Conservation (phyloP, 1,140 invertebrate genomes). For the Oscheius sp. region DNA sequence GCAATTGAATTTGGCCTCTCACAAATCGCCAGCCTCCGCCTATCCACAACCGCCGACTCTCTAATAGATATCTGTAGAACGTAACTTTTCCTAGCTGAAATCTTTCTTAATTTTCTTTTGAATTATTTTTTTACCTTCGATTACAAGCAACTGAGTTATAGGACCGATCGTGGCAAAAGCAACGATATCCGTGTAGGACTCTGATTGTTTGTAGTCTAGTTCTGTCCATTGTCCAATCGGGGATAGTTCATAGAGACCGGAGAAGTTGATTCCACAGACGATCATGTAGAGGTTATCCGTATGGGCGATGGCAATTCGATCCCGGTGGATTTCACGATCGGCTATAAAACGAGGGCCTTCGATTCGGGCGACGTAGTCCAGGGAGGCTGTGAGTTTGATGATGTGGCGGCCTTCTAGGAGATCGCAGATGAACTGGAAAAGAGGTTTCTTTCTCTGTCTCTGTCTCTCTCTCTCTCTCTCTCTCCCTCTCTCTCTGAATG, state of each 20-base stretch:
- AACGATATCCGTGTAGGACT: constrained; percentile 30
- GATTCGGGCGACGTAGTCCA: constrained; percentile 37
- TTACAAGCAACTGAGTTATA: constrained; percentile 35
- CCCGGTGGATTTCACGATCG: constrained; percentile 28
- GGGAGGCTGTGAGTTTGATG: constrained; percentile 15
- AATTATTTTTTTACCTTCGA: constrained; percentile 26
- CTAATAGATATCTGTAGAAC: constrained; percentile 30
- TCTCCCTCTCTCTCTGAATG: no score
- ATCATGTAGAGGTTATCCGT: constrained; percentile 34
- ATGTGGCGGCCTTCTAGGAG: constrained; percentile 13
- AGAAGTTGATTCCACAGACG: constrained; percentile 36
- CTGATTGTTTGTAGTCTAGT: constrained; percentile 32
- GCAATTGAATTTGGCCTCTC: constrained; percentile 39
- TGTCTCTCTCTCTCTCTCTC: neutral
- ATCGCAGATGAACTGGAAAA: constrained; percentile 25
- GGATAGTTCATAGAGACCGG: constrained; percentile 33
- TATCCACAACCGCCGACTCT: constrained; percentile 35
- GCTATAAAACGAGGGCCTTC: constrained; percentile 34
- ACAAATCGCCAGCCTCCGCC: constrained; percentile 38
- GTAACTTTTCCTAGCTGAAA: constrained; percentile 28
- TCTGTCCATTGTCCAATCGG: constrained; percentile 38
- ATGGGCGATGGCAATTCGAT: constrained; percentile 26
- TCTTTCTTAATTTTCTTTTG: neutral
- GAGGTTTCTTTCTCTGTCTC: neutral
- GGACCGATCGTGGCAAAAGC: constrained; percentile 39